Evolutionary conservation across 2,888 invertebrate species (phyloP).

Genomic region (Apodemia zela): DNA sequence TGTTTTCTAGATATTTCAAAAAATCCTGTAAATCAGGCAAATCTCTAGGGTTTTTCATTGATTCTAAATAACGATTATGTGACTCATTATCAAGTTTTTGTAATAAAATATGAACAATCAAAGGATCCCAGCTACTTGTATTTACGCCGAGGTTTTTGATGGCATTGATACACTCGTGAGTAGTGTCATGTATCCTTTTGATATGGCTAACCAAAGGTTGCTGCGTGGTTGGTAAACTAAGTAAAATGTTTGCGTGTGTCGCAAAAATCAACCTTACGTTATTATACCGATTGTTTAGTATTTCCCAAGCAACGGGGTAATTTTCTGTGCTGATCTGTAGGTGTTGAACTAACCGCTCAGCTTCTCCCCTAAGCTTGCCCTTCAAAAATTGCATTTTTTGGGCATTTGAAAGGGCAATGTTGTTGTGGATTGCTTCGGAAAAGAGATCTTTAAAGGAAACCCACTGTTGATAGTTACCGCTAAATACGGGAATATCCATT

Average conservation of each 20-base stretch:
- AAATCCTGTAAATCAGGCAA: slow-evolving; percentile 26
- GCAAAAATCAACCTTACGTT: slow-evolving; percentile 26
- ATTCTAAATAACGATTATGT: slow-evolving; percentile 25
- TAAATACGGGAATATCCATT: slow-evolving; percentile 29
- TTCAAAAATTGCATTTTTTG: slow-evolving; percentile 4
- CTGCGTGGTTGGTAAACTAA: slow-evolving; percentile 30
- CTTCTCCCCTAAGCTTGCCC: slow-evolving; percentile 30
- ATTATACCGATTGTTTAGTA: slow-evolving; percentile 25
- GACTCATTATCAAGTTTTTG: slow-evolving; percentile 31
- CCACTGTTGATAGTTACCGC: slow-evolving; percentile 31
- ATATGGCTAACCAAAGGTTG: slow-evolving; percentile 25
- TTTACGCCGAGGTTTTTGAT: slow-evolving; percentile 29
- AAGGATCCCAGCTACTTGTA: slow-evolving; percentile 28
- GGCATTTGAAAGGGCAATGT: slow-evolving; percentile 9
- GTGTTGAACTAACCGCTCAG: slow-evolving; percentile 32
- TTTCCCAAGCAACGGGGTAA: slow-evolving; percentile 31
- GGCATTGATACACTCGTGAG: slow-evolving; percentile 30
- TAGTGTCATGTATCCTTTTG: slow-evolving; percentile 30
- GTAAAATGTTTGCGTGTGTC: slow-evolving; percentile 24
- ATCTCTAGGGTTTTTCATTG: slow-evolving; percentile 22
- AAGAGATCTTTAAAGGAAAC: slow-evolving; percentile 12
- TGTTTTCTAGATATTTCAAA: slow-evolving; percentile 27
- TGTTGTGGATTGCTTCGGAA: slow-evolving; percentile 14
- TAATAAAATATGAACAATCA: slow-evolving; percentile 27
- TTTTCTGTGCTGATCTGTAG: slow-evolving; percentile 31